A percentile compares a stretch with the other conserved stretches of the same genome.
Conservation (phyloP, 2,888 invertebrate species). For the Lysandra coridon region DNA sequence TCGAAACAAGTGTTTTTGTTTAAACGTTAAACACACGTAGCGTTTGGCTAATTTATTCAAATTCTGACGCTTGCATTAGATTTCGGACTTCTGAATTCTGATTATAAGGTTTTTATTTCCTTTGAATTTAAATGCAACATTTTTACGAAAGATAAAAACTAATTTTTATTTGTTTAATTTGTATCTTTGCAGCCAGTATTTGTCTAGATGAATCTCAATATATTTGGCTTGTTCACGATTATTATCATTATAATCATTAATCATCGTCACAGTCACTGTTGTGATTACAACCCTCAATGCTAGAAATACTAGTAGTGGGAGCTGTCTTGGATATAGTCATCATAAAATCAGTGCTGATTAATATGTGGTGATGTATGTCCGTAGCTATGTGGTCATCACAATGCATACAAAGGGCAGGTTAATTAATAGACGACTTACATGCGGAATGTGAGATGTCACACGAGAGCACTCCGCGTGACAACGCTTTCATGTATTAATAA, state of each 20-base stretch:
- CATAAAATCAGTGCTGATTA: constrained; percentile 33
- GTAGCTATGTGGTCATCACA: constrained; percentile 42
- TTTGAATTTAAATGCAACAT: neutral
- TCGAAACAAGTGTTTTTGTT: constrained; percentile 19
- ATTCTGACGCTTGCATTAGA: neutral
- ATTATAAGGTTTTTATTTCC: neutral
- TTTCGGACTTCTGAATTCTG: neutral
- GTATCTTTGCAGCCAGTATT: neutral
- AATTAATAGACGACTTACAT: constrained; percentile 43
- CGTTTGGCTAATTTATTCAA: neutral
- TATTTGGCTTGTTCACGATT: too few species aligned
- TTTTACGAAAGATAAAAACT: neutral
- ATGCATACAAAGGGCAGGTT: constrained; percentile 43
- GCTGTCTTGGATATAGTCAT: neutral
- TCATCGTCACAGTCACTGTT: too few species aligned
- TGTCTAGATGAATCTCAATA: neutral
- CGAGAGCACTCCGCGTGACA: neutral
- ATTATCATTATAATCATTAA: too few species aligned
- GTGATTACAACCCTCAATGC: neutral
- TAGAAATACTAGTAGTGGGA: neutral
- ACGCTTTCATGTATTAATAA: constrained; percentile 19
- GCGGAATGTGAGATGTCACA: constrained; percentile 41
- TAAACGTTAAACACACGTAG: constrained; percentile 1
- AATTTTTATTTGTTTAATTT: neutral
- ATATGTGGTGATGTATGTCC: constrained; percentile 38